Evolutionary conservation across 2,113 vertebrate genomes (phyloP).

Genomic region (Aptenodytes patagonicus): DNA sequence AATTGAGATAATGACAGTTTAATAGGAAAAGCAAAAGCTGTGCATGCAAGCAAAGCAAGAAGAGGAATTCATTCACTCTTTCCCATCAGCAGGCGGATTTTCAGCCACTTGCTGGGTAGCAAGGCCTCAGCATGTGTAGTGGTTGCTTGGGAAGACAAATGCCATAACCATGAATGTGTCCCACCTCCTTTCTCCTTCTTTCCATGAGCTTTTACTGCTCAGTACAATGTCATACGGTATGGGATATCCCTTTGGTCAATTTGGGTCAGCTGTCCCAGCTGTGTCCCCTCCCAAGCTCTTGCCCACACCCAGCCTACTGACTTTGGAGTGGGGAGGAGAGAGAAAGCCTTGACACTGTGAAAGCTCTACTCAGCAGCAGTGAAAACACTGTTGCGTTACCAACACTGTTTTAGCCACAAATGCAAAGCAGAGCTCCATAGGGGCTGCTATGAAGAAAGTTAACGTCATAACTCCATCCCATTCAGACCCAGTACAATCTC

Average conservation of each 20-base stretch:
- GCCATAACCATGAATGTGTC: too few relatives aligned
- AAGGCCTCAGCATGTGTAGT: rapidly evolving
- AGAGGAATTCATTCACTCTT: background rate
- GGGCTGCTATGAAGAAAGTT: background rate
- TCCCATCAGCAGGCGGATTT: background rate
- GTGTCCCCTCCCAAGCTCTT: background rate
- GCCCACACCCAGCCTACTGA: background rate
- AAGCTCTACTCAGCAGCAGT: background rate
- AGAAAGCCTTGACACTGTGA: background rate
- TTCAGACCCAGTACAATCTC: background rate
- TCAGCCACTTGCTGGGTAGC: background rate
- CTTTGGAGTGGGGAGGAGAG: background rate
- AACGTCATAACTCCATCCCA: background rate
- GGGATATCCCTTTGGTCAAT: background rate
- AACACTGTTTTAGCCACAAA: background rate
- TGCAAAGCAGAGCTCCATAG: background rate
- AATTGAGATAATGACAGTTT: background rate
- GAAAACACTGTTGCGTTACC: background rate
- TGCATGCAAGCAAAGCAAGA: background rate
- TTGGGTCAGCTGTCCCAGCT: background rate
- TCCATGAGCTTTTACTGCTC: background rate
- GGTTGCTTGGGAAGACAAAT: background rate
- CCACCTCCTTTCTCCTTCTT: background rate
- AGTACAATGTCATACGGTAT: background rate
- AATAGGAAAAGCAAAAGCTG: background rate